Evolutionary conservation across 2,113 vertebrate genomes (phyloP).

Genomic region (Chaetodon trifascialis): DNA sequence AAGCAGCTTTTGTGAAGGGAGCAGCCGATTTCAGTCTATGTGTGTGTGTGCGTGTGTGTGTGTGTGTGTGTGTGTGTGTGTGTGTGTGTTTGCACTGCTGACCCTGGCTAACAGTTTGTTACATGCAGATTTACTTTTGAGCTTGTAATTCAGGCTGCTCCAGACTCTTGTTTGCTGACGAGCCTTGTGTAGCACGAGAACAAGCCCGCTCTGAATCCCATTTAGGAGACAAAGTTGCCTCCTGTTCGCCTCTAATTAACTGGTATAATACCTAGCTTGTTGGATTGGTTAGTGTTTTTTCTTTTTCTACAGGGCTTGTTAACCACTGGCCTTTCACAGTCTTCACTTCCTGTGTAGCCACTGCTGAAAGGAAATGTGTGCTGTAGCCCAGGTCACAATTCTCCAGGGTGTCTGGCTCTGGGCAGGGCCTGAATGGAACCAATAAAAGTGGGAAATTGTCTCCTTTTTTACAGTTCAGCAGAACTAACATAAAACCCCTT

Average conservation of each 20-base stretch:
- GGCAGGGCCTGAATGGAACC: conserved; percentile 45
- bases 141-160: conserved; percentile 76
- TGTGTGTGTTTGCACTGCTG: conserved; percentile 50
- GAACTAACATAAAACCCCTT: conserved; percentile 35
- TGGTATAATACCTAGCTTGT: conserved; percentile 69
- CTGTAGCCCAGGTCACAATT: conserved; percentile 61
- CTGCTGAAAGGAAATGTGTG: conserved; percentile 74
- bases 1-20: conserved; percentile 83
- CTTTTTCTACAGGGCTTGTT: conserved; percentile 72
- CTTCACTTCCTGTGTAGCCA: conserved; percentile 63
- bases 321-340: conserved; percentile 64
- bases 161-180: conserved; percentile 73
- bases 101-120: conserved; percentile 75
- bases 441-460: conserved; percentile 37
- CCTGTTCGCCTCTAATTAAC: conserved; percentile 77
- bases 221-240: conserved; percentile 63
- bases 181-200: conserved; percentile 65
- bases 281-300: conserved; percentile 45
- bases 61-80: conserved; percentile 11
- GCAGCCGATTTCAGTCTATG: conserved; percentile 53
- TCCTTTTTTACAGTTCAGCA: conserved; percentile 25
- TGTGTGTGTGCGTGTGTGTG: conserved; percentile 9
- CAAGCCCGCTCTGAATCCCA: conserved; percentile 63
- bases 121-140: conserved; percentile 79
- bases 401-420: conserved; percentile 63